Evolutionary conservation across 2,113 vertebrate species (phyloP).

Genomic region (Cyrtonyx montezumae): DNA sequence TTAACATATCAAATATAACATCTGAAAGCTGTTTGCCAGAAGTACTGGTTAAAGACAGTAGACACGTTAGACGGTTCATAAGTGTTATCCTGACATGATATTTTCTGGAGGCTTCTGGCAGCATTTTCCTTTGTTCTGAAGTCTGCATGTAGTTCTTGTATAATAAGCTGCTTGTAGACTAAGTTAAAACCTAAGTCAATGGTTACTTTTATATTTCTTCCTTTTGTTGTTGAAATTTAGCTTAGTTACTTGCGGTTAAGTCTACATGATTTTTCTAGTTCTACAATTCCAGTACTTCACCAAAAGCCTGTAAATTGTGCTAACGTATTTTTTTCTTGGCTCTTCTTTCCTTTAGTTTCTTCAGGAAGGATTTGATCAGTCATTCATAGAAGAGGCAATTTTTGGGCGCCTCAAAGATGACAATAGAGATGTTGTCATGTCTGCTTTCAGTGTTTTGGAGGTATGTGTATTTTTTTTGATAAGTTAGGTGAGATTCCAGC

Average conservation of each 20-base stretch:
- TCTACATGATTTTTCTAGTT: background rate
- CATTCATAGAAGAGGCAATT: conserved; percentile 88
- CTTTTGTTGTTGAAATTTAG: background rate
- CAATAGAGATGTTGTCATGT: conserved; percentile 82
- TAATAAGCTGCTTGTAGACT: background rate
- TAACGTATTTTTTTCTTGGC: background rate
- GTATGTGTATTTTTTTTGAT: conserved; percentile 64
- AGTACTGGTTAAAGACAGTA: background rate
- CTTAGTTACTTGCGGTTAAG: background rate
- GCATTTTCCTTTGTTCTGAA: background rate
- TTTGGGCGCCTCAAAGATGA: conserved; percentile 88
- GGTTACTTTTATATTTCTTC: background rate
- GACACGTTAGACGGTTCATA: background rate
- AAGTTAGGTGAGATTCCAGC: background rate
- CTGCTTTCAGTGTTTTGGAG: conserved; percentile 83
- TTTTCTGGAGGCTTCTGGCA: background rate
- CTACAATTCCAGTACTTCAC: background rate
- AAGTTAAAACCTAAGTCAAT: background rate
- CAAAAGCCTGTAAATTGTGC: background rate
- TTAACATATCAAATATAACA: background rate
- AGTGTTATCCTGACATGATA: background rate
- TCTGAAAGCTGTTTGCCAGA: background rate
- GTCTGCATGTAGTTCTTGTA: background rate
- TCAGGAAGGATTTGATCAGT: conserved; percentile 85
- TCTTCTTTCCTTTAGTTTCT: background rate